Percentiles rank a stretch among this genome's conserved stretches.
phyloP scores from a whole-genome alignment of 1,140 invertebrate genomes.

The Plectrocnemia conspersa region DNA sequence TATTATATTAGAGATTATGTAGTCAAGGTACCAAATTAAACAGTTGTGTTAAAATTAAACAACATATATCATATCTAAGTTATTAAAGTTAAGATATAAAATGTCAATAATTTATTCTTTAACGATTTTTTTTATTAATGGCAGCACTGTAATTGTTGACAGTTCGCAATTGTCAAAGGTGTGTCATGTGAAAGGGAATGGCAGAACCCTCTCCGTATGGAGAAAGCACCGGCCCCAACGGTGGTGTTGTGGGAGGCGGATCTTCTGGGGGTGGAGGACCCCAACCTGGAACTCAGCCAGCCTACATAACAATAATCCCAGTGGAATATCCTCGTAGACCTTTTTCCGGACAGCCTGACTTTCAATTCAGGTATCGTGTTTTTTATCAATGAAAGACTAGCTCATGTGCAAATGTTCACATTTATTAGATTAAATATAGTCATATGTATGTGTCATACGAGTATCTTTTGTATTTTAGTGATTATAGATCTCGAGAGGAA shows the following conservation, averaged over 20 bases:
- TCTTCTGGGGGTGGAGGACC: background rate
- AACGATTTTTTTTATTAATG: background rate
- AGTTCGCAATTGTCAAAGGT: background rate
- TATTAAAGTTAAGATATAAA: too few species aligned
- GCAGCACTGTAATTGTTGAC: background rate
- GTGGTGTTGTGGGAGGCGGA: background rate
- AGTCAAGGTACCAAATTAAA: too few species aligned
- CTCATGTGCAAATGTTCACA: constrained; percentile 10
- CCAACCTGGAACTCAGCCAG: background rate
- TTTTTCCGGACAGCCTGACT: constrained; percentile 50
- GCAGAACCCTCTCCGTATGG: background rate
- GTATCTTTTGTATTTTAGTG: constrained; percentile 38
- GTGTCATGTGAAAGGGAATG: background rate
- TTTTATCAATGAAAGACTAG: too few species aligned
- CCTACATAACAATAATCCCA: constrained; percentile 51
- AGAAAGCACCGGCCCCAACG: background rate
- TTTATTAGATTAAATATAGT: background rate
- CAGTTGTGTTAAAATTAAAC: too few species aligned
- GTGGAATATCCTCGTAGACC: constrained; percentile 49
- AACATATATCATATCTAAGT: too few species aligned
- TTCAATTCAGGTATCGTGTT: constrained; percentile 52
- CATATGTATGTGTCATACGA: background rate
- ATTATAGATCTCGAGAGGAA: constrained; percentile 49
- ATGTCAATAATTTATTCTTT: too few species aligned
- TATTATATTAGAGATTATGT: too few species aligned